Evolutionary conservation across 35 echinoderm and acorn worm genomes (phyloP), one percentile per base, ranked within the genome.

Genomic region (Heliocidaris tuberculata): DNA sequence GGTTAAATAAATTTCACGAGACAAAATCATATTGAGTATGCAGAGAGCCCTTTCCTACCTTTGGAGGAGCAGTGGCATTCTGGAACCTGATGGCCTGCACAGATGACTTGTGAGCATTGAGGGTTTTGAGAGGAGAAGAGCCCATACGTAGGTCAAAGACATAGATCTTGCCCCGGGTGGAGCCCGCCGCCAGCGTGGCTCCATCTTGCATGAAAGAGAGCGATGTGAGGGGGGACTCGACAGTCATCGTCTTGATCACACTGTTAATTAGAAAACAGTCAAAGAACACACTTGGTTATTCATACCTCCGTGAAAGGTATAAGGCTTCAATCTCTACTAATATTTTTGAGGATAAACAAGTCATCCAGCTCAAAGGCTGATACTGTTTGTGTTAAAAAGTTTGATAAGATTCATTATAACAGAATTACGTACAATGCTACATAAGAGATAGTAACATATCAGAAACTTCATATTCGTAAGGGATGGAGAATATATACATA

Each of bases 91-190:
- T 92, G 86, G 94, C 95, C 60, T 97, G 98, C 50, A 99, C 97
- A 31, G 98, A 99, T 32, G 96, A 96, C 50, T 99, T 99, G 88
- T 99, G 98, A 47, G 95, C 98, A 32, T 86, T 92, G 2, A 99
- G 94, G 17, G 95, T 95, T 48, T 94, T 96, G 9, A 97, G 87
- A 7, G 98, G 98, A 13, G 92, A 50, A 31, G 94, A 95, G 7
- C 98, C 98, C 96, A 96, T 97, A 48, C 98, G 71, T 10, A 99
- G 86, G 85, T 99, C 98, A 94, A 97, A 99, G 13, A 99, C 95
- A 50, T 94, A 96, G 86, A 99, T 92, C 94, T 99, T 97, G 31
- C 98, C 98, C 16, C 98, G 85, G 9, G 98, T 97, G 24, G 98
- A 97, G 32, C 98, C 98, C 47, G 94, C 95, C 7, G 97, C 97